These are phyloP conservation scores for Macrotis lagotis DNA, from an alignment of 2,113 vertebrate species.

Conservation along the genomic window DNA sequence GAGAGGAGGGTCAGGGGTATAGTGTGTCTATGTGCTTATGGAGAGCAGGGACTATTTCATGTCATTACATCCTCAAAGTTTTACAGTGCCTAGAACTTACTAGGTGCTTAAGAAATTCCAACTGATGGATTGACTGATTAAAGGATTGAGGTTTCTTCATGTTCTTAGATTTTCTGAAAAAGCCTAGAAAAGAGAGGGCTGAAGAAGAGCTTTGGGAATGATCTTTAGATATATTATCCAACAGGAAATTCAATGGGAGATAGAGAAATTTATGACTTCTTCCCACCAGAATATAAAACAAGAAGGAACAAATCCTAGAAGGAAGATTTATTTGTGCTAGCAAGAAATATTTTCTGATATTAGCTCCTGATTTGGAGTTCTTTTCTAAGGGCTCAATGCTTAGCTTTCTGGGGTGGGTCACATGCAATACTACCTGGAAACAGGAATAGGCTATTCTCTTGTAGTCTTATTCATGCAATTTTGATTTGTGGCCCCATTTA, in stretches of 20 bases:
- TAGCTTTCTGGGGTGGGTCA: neutral
- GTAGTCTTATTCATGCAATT: neutral
- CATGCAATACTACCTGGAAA: neutral
- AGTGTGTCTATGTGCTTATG: neutral
- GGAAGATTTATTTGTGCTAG: neutral
- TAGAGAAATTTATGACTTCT: too few species aligned
- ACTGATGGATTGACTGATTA: neutral
- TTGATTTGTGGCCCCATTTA: neutral
- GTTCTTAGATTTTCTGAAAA: neutral
- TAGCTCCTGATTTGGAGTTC: neutral
- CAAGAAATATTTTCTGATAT: neutral
- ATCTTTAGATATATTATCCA: neutral
- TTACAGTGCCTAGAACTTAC: neutral
- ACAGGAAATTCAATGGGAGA: neutral
- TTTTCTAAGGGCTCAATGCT: neutral
- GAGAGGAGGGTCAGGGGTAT: neutral
- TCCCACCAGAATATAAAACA: neutral
- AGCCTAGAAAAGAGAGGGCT: neutral
- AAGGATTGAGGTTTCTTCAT: neutral
- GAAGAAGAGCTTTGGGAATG: neutral
- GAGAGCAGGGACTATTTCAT: neutral
- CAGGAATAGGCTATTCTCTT: neutral
- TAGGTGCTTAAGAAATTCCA: neutral
- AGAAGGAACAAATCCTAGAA: neutral
- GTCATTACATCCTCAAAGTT: neutral